Conservation (phyloP, 2,797 vertebrate genomes). For the Micropoecilia bifurca region DNA sequence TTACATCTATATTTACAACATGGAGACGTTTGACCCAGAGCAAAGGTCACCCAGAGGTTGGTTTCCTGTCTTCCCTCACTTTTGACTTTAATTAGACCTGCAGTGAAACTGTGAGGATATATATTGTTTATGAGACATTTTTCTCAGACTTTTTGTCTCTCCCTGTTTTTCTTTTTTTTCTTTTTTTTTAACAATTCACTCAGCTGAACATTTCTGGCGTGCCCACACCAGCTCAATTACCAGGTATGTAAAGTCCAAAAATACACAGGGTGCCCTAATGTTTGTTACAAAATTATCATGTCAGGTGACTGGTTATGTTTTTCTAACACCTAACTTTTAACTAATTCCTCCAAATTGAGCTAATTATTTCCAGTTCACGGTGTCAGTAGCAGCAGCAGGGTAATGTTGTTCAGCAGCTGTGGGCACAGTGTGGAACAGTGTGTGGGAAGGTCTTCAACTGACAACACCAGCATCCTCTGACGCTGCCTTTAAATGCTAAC, state of each 20-base stretch:
- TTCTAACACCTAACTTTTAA: conserved; percentile 15
- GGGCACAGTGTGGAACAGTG: conserved; percentile 33
- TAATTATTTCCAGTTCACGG: conserved; percentile 25
- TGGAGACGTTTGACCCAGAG: conserved; percentile 61
- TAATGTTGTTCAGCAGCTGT: conserved; percentile 30
- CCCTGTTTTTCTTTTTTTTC: conserved; percentile 8
- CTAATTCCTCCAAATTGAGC: conserved; percentile 16
- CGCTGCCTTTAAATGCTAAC: conserved; percentile 18
- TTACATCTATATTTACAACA: conserved; percentile 67
- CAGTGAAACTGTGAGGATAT: not conserved
- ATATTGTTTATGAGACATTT: conserved; percentile 5
- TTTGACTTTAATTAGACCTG: conserved; percentile 2
- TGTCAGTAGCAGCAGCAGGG: conserved; percentile 16
- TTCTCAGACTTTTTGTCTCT: not conserved
- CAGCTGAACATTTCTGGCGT: conserved; percentile 73
- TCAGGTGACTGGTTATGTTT: not conserved
- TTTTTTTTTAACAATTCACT: conserved; percentile 17
- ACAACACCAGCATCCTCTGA: conserved; percentile 35
- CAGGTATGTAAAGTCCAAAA: conserved; percentile 57
- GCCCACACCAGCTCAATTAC: conserved; percentile 75
- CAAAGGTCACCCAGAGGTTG: conserved; percentile 55
- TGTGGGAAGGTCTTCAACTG: conserved; percentile 45
- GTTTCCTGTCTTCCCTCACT: not conserved
- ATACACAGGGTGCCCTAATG: not conserved
- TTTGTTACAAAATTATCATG: not conserved